Conservation (phyloP, 2,888 invertebrate species). For the Stenotaenia linearis region DNA sequence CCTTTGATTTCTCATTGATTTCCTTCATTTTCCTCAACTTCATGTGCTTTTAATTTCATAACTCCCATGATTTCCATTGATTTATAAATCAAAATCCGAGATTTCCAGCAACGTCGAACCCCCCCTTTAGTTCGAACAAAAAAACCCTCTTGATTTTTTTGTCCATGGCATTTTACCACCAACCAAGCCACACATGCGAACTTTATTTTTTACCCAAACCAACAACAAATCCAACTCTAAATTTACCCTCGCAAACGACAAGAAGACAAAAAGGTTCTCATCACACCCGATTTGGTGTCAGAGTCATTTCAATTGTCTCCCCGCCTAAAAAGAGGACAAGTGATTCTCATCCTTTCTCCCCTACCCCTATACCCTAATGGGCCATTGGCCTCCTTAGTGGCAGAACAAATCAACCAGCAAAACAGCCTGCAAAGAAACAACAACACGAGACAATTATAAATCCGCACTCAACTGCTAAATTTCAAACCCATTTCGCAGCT, state of each 20-base stretch:
- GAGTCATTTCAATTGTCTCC: not conserved
- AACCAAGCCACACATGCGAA: not conserved
- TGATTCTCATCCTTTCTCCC: not conserved
- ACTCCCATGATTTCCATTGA: too few relatives aligned
- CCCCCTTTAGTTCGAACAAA: too few relatives aligned
- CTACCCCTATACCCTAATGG: not conserved
- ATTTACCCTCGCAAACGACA: too few relatives aligned
- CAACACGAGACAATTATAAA: not conserved
- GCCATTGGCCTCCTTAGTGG: not conserved
- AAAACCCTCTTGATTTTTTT: too few relatives aligned
- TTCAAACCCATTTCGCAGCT: not conserved
- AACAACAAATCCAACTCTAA: not conserved
- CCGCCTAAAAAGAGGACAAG: not conserved
- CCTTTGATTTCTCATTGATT: too few relatives aligned
- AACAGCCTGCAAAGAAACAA: not conserved
- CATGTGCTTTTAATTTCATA: too few relatives aligned
- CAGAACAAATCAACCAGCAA: not conserved
- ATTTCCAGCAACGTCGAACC: too few relatives aligned
- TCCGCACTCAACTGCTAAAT: not conserved
- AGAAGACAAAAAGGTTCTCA: too few relatives aligned
- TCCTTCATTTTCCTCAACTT: too few relatives aligned
- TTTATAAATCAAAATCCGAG: too few relatives aligned
- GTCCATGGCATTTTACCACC: too few relatives aligned
- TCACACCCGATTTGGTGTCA: not conserved
- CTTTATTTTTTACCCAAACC: not conserved